Evolutionary conservation across 2,888 invertebrate genomes (phyloP).

Genomic region (Drosophila mimica): DNA sequence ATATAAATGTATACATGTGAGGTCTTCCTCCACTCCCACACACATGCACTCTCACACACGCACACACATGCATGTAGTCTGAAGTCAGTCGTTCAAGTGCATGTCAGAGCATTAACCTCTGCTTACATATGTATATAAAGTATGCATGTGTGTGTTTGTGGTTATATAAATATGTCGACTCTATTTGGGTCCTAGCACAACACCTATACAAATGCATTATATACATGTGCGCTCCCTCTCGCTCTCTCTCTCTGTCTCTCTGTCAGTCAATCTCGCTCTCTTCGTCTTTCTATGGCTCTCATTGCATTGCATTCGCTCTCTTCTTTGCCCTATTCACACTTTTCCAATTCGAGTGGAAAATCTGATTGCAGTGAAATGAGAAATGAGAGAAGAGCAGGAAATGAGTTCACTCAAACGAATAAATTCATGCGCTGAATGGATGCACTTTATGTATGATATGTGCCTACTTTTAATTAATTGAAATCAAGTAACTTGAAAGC

Average conservation of each 20-base stretch:
- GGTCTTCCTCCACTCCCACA: conserved; percentile 18
- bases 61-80: conserved; percentile 28
- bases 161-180: conserved; percentile 9
- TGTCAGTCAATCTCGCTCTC: neutral
- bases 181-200: conserved; percentile 77
- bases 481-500: neutral
- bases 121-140: conserved; percentile 16
- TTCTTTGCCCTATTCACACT: conserved; percentile 14
- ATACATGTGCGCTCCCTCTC: conserved; percentile 6
- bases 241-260: conserved; percentile 1
- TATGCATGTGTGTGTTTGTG: conserved; percentile 9
- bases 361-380: conserved; percentile 36
- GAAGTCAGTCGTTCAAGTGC: conserved; percentile 83
- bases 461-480: neutral
- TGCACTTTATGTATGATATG: conserved; percentile 4
- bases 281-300: conserved; percentile 7
- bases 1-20: neutral
- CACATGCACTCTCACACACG: conserved; percentile 2
- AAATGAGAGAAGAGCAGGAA: conserved; percentile 23
- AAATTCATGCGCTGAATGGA: conserved; percentile 4
- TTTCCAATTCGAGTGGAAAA: conserved; percentile 70
- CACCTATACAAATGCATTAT: conserved; percentile 47
- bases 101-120: conserved; percentile 82
- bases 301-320: conserved; percentile 21
- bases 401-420: conserved; percentile 5